A percentile compares a stretch with the other conserved stretches of the same genome.
These are phyloP conservation scores for Gymnorhina tibicen DNA, from an alignment of 2,113 vertebrate genomes.

Conservation along the genomic window DNA sequence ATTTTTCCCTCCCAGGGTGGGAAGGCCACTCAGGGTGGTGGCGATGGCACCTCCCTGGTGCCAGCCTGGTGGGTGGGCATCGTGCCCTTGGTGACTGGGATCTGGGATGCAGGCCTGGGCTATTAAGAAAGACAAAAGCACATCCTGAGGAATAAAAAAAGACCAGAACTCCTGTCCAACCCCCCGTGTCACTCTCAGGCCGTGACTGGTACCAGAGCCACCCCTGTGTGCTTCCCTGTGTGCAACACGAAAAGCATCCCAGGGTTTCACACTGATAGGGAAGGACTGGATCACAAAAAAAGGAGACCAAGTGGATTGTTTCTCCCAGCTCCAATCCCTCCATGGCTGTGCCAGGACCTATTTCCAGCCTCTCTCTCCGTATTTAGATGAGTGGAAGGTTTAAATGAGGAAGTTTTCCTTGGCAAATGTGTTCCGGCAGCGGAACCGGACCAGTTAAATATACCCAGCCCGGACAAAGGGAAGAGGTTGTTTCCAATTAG, in stretches of 20 bases:
- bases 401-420: conserved; percentile 72
- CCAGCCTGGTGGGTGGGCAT: not conserved
- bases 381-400: conserved; percentile 65
- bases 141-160: not conserved
- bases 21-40: not conserved
- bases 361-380: conserved; percentile 38
- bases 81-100: rapidly evolving
- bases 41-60: rapidly evolving
- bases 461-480: conserved; percentile 37
- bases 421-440: conserved; percentile 57
- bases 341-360: conserved; percentile 45
- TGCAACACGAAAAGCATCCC: not conserved
- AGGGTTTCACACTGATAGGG: not conserved
- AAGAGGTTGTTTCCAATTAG: conserved; percentile 51
- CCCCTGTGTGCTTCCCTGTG: not conserved
- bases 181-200: not conserved
- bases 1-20: not conserved
- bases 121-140: not conserved
- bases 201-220: not conserved
- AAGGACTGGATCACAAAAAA: not conserved
- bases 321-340: conserved; percentile 30
- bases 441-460: conserved; percentile 10
- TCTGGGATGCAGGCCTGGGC: not conserved
- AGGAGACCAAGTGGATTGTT: not conserved
- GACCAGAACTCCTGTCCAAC: not conserved